Conservation (phyloP, 1,140 invertebrate species). For the Caerostris darwini region DNA sequence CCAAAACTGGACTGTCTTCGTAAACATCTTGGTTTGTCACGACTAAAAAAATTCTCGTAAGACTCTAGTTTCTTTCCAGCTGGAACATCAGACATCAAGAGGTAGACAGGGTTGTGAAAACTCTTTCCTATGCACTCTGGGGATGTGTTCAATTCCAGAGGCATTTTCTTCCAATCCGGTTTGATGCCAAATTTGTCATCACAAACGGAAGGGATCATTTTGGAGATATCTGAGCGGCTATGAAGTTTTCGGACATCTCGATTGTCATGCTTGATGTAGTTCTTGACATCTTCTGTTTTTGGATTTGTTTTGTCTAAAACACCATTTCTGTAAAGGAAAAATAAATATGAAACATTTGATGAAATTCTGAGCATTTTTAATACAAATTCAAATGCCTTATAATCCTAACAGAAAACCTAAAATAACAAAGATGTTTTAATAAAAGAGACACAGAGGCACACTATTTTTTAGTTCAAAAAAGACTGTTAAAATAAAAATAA, state of each 20-base stretch:
- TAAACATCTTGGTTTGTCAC: conserved; percentile 38
- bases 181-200: conserved; percentile 52
- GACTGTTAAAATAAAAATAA: no score
- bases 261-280: conserved; percentile 60
- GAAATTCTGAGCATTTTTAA: not conserved
- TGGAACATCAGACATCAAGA: conserved; percentile 78
- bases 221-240: conserved; percentile 77
- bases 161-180: conserved; percentile 59
- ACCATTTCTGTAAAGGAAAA: conserved; percentile 20
- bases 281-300: conserved; percentile 45
- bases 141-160: conserved; percentile 2
- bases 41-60: conserved; percentile 46
- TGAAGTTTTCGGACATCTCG: conserved; percentile 55
- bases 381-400: not conserved
- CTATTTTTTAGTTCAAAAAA: no score
- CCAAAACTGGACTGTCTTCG: conserved; percentile 64
- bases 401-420: not conserved
- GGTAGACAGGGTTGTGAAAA: conserved; percentile 77
- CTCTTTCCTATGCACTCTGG: conserved; percentile 44
- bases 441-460: no score
- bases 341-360: not conserved
- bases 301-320: not conserved
- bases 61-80: conserved; percentile 61
- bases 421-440: not conserved
- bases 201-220: conserved; percentile 76